Evolutionary conservation across 2,888 invertebrate genomes (phyloP).

Genomic region (Anorthoa munda): DNA sequence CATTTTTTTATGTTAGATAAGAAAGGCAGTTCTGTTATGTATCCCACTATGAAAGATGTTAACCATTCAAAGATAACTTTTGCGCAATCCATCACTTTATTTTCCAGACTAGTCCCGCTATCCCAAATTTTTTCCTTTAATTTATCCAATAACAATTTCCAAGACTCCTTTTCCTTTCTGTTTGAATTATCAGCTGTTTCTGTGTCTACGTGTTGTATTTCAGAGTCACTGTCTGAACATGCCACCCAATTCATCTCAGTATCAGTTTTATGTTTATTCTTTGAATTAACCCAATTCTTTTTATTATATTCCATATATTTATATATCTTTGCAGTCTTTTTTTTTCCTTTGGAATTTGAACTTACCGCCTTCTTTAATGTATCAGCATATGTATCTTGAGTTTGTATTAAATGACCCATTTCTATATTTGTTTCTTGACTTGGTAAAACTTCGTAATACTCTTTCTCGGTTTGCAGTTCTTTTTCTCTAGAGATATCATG

Average conservation of each 20-base stretch:
- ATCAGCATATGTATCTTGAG: too few species aligned
- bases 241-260: background rate
- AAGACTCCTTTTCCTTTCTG: background rate
- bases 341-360: background rate
- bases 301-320: background rate
- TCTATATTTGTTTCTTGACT: too few species aligned
- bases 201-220: background rate
- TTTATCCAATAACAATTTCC: background rate
- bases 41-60: background rate
- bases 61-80: background rate
- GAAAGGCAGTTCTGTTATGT: background rate
- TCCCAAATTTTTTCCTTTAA: conserved; percentile 1
- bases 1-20: conserved; percentile 2
- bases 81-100: conserved; percentile 1
- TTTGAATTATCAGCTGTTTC: background rate
- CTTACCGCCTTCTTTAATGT: too few species aligned
- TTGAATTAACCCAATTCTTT: too few species aligned
- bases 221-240: background rate
- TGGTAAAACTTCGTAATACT: too few species aligned
- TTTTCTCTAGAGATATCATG: too few species aligned
- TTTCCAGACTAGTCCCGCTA: background rate
- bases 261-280: background rate
- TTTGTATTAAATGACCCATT: too few species aligned
- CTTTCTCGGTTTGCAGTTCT: too few species aligned
- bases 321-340: background rate